phyloP scores from a whole-genome alignment of 2,888 invertebrate species.

The Anagyrus pseudococci region DNA sequence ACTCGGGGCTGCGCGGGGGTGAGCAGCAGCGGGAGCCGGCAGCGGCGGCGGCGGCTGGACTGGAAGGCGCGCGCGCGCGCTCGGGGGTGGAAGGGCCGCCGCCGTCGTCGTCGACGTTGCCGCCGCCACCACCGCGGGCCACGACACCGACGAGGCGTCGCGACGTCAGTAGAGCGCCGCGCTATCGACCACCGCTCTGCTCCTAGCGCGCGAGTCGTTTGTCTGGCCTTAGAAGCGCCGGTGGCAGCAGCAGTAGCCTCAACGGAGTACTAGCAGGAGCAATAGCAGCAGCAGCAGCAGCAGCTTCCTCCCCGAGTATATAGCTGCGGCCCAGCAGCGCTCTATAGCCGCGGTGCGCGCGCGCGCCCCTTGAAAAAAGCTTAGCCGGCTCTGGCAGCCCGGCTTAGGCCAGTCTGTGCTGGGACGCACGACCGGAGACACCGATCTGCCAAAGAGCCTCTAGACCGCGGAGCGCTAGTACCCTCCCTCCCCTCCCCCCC shows the following conservation, averaged over 20 bases:
- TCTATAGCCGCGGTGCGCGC: too few species aligned
- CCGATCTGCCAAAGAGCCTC: too few species aligned
- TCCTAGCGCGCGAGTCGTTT: conserved; percentile 28
- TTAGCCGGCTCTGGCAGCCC: too few species aligned
- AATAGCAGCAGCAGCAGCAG: conserved; percentile 1
- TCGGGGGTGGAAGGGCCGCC: conserved; percentile 44
- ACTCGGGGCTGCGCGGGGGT: neutral
- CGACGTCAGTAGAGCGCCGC: conserved; percentile 61
- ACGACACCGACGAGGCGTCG: conserved; percentile 64
- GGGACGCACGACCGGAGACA: too few species aligned
- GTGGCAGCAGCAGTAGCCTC: neutral
- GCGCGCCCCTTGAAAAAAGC: too few species aligned
- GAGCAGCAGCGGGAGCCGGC: conserved; percentile 29
- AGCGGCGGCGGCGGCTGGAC: conserved; percentile 42
- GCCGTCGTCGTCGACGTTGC: conserved; percentile 33
- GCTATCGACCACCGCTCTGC: conserved; percentile 59
- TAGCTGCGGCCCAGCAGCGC: neutral
- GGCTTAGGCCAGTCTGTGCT: too few species aligned
- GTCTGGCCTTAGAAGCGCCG: conserved; percentile 39
- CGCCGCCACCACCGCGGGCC: conserved; percentile 61
- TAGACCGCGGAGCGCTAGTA: too few species aligned
- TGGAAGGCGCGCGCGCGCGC: conserved; percentile 31
- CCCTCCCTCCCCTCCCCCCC: too few species aligned
- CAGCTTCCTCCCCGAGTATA: too few species aligned
- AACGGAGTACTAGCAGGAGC: conserved; percentile 3